phyloP scores from a whole-genome alignment of 2,888 invertebrate species.

The Amphimallon solstitiale region DNA sequence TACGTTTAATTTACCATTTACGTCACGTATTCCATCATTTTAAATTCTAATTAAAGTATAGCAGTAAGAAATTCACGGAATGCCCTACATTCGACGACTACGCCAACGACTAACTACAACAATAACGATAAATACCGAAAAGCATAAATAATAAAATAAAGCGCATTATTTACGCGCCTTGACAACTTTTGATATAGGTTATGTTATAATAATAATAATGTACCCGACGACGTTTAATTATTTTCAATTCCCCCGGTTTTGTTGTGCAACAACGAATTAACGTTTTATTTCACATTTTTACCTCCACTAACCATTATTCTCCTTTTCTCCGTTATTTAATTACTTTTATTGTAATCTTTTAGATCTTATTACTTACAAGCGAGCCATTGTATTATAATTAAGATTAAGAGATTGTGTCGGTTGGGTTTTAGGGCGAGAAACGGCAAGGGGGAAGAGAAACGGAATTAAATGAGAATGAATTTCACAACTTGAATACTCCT shows the following conservation, averaged over 20 bases:
- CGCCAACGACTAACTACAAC: too few relatives aligned
- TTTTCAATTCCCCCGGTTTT: constrained; percentile 11
- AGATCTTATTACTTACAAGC: constrained; percentile 31
- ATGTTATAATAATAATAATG: not conserved
- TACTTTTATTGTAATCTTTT: constrained; percentile 32
- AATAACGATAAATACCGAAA: not conserved
- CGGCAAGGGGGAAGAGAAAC: not conserved
- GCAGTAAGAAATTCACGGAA: constrained; percentile 7
- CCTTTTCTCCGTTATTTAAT: constrained; percentile 23
- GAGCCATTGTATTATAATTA: constrained; percentile 32
- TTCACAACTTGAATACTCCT: constrained; percentile 20
- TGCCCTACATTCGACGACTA: constrained; percentile 11
- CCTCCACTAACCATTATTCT: not conserved
- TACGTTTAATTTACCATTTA: constrained; percentile 8
- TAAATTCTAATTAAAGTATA: constrained; percentile 21
- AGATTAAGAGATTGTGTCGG: constrained; percentile 31
- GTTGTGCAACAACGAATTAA: constrained; percentile 8
- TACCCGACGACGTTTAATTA: constrained; percentile 11
- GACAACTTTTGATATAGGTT: constrained; percentile 21
- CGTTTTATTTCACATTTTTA: constrained; percentile 20
- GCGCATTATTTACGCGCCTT: constrained; percentile 16
- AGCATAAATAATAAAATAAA: constrained; percentile 28
- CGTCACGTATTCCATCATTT: constrained; percentile 3
- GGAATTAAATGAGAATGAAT: constrained; percentile 18
- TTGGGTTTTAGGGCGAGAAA: constrained; percentile 21